Conservation (phyloP, 2,888 invertebrate genomes). For the Drosophila ustulata region DNA sequence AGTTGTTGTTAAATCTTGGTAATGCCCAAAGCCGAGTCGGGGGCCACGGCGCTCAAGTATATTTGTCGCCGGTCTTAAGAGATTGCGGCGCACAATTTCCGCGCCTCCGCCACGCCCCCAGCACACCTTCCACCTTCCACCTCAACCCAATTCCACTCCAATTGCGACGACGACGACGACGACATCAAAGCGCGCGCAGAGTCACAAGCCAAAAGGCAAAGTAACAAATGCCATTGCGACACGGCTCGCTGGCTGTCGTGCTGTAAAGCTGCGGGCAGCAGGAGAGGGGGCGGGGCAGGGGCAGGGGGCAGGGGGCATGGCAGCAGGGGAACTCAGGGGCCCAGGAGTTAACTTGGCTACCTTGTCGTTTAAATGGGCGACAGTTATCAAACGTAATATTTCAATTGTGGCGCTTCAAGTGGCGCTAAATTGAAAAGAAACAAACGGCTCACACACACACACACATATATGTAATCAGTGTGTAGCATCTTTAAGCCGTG, state of each 20-base stretch:
- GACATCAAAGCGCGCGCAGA: constrained; percentile 68
- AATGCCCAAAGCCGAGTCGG: constrained; percentile 68
- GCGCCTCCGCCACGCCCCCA: constrained; percentile 26
- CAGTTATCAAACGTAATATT: constrained; percentile 72
- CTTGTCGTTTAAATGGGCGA: constrained; percentile 52
- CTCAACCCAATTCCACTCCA: constrained; percentile 32
- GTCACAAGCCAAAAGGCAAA: constrained; percentile 66
- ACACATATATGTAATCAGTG: not conserved
- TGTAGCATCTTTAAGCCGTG: constrained; percentile 18
- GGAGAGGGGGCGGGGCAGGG: not conserved
- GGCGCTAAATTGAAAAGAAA: constrained; percentile 62
- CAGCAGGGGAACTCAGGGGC: not conserved
- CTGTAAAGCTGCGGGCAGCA: constrained; percentile 7
- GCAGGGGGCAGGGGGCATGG: not conserved
- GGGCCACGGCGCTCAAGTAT: constrained; percentile 65
- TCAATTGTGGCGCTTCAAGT: constrained; percentile 58
- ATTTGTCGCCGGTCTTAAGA: constrained; percentile 79
- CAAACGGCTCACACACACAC: constrained; percentile 30
- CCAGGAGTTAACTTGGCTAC: constrained; percentile 38
- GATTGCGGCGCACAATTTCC: constrained; percentile 77
- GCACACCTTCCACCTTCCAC: not conserved
- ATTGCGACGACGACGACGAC: constrained; percentile 39
- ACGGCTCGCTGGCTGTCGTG: constrained; percentile 50
- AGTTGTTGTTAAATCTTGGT: constrained; percentile 77
- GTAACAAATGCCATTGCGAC: constrained; percentile 59